These are phyloP conservation scores for Crotophaga sulcirostris DNA, from an alignment of 2,113 vertebrate genomes.

Conservation along the genomic window DNA sequence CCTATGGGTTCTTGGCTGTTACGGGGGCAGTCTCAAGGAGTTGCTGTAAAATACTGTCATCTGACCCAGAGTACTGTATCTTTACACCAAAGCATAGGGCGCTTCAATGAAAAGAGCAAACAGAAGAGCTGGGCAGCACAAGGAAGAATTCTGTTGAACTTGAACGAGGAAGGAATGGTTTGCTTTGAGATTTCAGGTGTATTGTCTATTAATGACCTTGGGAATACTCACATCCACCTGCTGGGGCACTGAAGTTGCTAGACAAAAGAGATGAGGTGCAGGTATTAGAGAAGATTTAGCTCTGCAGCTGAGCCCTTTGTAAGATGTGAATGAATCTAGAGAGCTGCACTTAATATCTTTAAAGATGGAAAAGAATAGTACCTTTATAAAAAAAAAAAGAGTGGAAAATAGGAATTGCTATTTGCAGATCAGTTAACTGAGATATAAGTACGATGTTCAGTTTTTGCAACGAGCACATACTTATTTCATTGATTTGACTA, in stretches of 20 bases:
- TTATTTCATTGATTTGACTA: neutral
- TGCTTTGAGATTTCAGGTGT: neutral
- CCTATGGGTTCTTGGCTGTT: neutral
- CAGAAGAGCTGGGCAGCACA: neutral
- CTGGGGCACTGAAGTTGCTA: neutral
- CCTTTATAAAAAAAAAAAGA: neutral
- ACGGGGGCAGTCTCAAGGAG: neutral
- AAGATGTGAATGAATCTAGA: neutral
- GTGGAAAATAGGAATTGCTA: neutral
- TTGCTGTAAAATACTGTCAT: neutral
- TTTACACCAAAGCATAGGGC: neutral
- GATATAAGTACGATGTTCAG: neutral
- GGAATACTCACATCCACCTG: neutral
- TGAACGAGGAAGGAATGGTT: neutral
- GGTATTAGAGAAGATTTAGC: neutral
- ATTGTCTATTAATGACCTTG: neutral
- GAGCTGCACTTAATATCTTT: neutral
- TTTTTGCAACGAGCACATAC: neutral
- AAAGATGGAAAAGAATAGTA: neutral
- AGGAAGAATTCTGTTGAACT: neutral
- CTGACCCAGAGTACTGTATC: neutral
- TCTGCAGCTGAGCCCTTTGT: neutral
- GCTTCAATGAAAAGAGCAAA: neutral
- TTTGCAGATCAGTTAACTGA: neutral
- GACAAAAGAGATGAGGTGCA: neutral